Percentiles rank a stretch among this genome's conserved stretches.
phyloP scores from a whole-genome alignment of 1,140 invertebrate species.

The Drosophila truncata region DNA sequence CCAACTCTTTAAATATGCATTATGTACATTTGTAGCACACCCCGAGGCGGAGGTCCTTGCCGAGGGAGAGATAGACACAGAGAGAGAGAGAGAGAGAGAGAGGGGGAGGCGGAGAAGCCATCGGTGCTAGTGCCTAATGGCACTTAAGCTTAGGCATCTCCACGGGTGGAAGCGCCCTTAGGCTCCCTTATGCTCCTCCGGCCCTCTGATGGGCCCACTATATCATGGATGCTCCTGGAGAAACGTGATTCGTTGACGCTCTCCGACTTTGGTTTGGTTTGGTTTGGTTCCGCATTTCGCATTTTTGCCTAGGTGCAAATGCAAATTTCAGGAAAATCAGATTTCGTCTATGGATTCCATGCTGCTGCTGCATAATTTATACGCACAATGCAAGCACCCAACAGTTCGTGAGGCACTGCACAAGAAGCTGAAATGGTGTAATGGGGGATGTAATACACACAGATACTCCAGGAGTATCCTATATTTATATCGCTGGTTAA shows the following conservation, averaged over 20 bases:
- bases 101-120: constrained; percentile 16
- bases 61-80: neutral
- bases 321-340: constrained; percentile 70
- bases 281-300: constrained; percentile 48
- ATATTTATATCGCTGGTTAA: constrained; percentile 11
- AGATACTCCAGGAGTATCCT: constrained; percentile 11
- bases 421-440: constrained; percentile 34
- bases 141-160: constrained; percentile 79
- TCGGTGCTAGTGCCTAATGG: constrained; percentile 73
- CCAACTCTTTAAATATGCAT: constrained; percentile 81
- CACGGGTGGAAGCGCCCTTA: constrained; percentile 23
- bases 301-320: constrained; percentile 75
- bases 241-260: constrained; percentile 72
- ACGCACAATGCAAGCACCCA: constrained; percentile 60
- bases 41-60: constrained; percentile 13
- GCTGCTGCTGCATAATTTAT: constrained; percentile 69
- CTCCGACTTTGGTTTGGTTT: constrained; percentile 41
- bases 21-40: constrained; percentile 73
- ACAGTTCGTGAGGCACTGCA: constrained; percentile 42
- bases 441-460: constrained; percentile 45
- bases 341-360: constrained; percentile 64
- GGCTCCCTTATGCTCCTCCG: neutral
- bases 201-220: constrained; percentile 23
- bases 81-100: neutral
- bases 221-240: constrained; percentile 30